Evolutionary conservation across 2,888 invertebrate genomes (phyloP), one percentile per base, ranked within the genome.

Genomic region (Xanthostigma xanthostigma): DNA sequence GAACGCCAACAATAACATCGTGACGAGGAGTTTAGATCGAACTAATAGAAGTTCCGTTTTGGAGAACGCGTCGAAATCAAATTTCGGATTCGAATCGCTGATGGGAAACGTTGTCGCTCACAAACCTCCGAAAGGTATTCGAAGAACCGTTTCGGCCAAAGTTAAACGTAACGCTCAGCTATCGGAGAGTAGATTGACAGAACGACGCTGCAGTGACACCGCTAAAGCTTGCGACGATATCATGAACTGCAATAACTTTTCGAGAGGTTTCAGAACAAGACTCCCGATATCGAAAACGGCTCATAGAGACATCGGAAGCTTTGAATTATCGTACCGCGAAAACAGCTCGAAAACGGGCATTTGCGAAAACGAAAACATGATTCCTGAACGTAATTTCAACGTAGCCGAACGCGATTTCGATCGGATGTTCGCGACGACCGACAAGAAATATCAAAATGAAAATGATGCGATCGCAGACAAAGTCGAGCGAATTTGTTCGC

Each of bases 71-170:
- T 37, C 43, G 5, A 42, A 43, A 37, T 37, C 43, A 8, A 43
- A 48, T 17, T 38, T 36, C 17, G 48, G 48, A 8, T 48, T 48
- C 37, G 48, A 48, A 33, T 27, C 48, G 8, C 17, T 48, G 9
- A 35, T 48, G 3, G 48, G 48, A 37, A 43, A 48, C 13, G 34
- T 48, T 58, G 78, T 84, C 0, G 78, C 79, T 1, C 84, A 84
- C 56, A 84, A 84, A 57, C 84, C 84, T 1, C 84, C 84, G 0
- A 82, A 84, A 61, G 81, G 82, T 1, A 74, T 78, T 0, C 74
- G 81, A 46, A 68, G 82, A 39, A 79, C 81, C 9, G 79, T 80
- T 4, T 81, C 81, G 14, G 72, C 76, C 42, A 73, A 77, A 56
- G 67, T 76, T 36, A 74, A 73, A 51, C 72, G 73, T 41, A 60